phyloP scores from a whole-genome alignment of 1,140 invertebrate species.

The Drosophila murphyi region DNA sequence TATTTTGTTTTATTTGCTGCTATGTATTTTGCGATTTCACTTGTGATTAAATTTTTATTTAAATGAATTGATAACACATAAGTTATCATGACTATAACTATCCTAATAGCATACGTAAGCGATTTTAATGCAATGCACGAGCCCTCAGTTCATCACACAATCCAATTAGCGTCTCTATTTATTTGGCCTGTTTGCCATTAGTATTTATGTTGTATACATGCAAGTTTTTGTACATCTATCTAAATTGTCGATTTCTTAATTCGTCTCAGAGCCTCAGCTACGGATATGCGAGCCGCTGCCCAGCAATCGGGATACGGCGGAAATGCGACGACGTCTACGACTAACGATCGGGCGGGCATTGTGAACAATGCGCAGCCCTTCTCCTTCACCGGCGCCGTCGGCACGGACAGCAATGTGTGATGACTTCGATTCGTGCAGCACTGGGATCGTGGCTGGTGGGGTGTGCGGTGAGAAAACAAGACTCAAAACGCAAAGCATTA shows the following conservation, averaged over 20 bases:
- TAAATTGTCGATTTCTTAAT: constrained; percentile 44
- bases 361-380: constrained; percentile 92
- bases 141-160: constrained; percentile 10
- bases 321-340: constrained; percentile 59
- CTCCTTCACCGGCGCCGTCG: constrained; percentile 88
- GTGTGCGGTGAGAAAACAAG: constrained; percentile 77
- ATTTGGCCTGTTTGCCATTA: not conserved
- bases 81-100: no score
- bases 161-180: constrained; percentile 2
- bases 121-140: constrained; percentile 10
- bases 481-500: constrained; percentile 73
- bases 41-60: not conserved
- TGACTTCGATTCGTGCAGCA: constrained; percentile 28
- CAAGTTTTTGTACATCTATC: constrained; percentile 9
- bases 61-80: not conserved
- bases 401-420: constrained; percentile 88
- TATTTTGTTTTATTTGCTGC: not conserved
- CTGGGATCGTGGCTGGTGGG: constrained; percentile 25
- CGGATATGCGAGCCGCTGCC: constrained; percentile 90
- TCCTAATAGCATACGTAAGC: no score
- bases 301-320: constrained; percentile 69
- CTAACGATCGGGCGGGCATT: constrained; percentile 87
- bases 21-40: not conserved
- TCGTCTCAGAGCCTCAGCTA: constrained; percentile 88
- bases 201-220: not conserved